Evolutionary conservation across 1,140 invertebrate genomes (phyloP), one percentile per base, ranked within the genome.

Genomic region (Drosophila kepulauana): DNA sequence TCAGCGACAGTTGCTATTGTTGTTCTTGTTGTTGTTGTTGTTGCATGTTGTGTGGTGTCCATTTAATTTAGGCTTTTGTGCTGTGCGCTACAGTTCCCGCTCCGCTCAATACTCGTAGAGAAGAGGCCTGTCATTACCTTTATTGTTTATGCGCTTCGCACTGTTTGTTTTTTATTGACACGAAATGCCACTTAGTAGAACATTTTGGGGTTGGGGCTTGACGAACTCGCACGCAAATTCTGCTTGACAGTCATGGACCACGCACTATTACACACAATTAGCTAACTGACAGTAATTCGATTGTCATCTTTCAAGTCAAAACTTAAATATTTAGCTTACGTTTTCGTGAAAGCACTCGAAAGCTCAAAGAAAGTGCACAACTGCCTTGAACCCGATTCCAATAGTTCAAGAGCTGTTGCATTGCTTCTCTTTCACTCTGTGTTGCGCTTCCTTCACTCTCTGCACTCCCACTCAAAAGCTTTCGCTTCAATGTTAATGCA

Each of bases 401-500:
- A 33, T 45, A 56, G 51, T 54, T 54, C 49, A 56, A 56, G 63
- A 43, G 25, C 28, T 54, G 52, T 30, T 38, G 57, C 38, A 41
- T 30, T 58, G 51, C 30, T 15, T 20, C 59, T 35, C 25, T 41
- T 59, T 70, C 75, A 43, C 67, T 75, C 78, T 67, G 1, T 51
- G 46, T 56, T 13, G 41, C 16, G 11, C n/a, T 58, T 6, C 52
- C 5, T 7, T 15, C n/a, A 20, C 8, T 15, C 2, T 20, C 8
- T 11, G 1, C 30, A 48, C 71, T 59, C 54, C 15, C 65, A 63
- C 35, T 54, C 30, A 65, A 56, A 62, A 88, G 85, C 85, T 84
- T 84, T 89, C 71, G 64, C 73, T 73, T 46, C 82, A 87, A 77
- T 87, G 75, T 69, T 80, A 72, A 62, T 56, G 56, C 72, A 70